These are phyloP conservation scores for Empis stercorea DNA, from an alignment of 2,888 invertebrate genomes.

Conservation along the genomic window DNA sequence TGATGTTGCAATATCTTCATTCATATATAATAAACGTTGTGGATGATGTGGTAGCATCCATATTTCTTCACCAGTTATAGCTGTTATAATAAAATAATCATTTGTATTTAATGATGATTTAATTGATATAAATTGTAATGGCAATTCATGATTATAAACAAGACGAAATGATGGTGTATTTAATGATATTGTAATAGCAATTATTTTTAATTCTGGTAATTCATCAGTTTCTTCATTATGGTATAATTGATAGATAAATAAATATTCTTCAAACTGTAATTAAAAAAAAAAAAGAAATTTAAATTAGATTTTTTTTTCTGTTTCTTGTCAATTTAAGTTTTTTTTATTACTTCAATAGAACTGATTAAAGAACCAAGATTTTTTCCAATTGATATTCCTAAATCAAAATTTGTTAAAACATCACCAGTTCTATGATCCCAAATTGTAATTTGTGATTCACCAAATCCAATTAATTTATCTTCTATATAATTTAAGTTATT, in stretches of 20 bases:
- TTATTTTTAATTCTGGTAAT: constrained; percentile 21
- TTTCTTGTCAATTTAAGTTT: constrained; percentile 1
- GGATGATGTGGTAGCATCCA: constrained; percentile 19
- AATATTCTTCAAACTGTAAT: constrained; percentile 9
- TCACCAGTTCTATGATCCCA: constrained; percentile 36
- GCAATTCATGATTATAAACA: constrained; percentile 21
- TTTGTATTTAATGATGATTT: constrained; percentile 23
- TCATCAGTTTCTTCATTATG: constrained; percentile 1
- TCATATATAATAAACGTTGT: neutral
- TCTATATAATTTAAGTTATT: constrained; percentile 19
- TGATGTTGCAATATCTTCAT: neutral
- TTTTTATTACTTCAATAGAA: constrained; percentile 3
- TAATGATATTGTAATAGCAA: constrained; percentile 29
- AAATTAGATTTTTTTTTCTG: constrained; percentile 12
- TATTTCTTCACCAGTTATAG: constrained; percentile 23
- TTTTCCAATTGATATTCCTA: constrained; percentile 24
- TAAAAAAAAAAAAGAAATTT: constrained; percentile 4
- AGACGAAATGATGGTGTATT: constrained; percentile 26
- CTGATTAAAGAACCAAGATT: constrained; percentile 22
- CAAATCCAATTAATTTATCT: constrained; percentile 32
- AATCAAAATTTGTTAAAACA: constrained; percentile 31
- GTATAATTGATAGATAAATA: constrained; percentile 11
- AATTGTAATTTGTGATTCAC: constrained; percentile 27
- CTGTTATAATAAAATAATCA: constrained; percentile 26
- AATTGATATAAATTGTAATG: constrained; percentile 20